Conservation (phyloP, 2,797 vertebrate genomes). For the Cyprinodon diabolis region DNA sequence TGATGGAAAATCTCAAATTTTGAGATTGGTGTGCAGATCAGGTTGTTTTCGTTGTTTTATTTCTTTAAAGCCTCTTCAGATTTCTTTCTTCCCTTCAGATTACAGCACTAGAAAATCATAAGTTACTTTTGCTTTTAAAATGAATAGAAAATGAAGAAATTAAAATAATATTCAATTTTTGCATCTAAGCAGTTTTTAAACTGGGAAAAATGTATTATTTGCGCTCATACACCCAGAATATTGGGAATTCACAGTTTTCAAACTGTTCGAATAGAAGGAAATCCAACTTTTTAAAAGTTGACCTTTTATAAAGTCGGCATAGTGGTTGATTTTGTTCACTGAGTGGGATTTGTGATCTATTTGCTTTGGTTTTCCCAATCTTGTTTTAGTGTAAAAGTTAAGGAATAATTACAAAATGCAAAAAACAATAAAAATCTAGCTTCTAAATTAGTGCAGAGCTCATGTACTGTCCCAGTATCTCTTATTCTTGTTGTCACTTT, state of each 20-base stretch:
- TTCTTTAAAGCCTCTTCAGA: background rate
- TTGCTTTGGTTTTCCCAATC: background rate
- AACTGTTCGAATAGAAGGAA: background rate
- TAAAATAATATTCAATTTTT: too few relatives aligned
- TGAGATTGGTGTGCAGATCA: background rate
- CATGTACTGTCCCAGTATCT: background rate
- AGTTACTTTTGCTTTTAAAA: too few relatives aligned
- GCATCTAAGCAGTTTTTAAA: too few relatives aligned
- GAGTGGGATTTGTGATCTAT: background rate
- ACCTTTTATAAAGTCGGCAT: background rate
- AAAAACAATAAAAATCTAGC: background rate
- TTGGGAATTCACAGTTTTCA: background rate
- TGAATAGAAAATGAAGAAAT: too few relatives aligned
- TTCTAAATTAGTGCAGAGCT: too few relatives aligned
- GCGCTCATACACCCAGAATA: background rate
- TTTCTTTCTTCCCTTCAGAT: background rate
- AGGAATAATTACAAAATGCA: background rate
- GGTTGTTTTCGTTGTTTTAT: background rate
- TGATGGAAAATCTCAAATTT: background rate
- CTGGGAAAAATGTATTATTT: too few relatives aligned
- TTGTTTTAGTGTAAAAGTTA: background rate
- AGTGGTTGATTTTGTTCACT: background rate
- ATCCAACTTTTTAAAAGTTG: background rate
- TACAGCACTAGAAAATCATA: too few relatives aligned
- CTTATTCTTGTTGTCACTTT: too few relatives aligned